A percentile compares a stretch with the other conserved stretches of the same genome.
Conservation (phyloP, 2,113 vertebrate species). For the Phalacrocorax pelagicus region DNA sequence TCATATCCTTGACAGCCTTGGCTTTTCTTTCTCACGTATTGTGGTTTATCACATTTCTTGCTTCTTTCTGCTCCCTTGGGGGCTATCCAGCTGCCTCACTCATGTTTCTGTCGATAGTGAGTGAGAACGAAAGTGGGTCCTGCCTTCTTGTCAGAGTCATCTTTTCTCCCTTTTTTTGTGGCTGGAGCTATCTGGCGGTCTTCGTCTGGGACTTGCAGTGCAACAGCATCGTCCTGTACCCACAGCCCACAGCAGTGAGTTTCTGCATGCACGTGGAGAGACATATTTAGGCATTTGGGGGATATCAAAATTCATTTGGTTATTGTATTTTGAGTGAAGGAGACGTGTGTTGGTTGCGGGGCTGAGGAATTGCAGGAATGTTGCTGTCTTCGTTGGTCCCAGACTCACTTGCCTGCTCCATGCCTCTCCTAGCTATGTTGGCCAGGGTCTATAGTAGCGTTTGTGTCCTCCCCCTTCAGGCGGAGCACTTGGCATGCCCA, state of each 20-base stretch:
- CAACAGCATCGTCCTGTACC: fast-evolving
- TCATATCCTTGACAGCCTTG: background rate
- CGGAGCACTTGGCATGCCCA: background rate
- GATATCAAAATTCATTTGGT: background rate
- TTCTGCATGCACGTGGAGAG: background rate
- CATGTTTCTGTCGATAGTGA: background rate
- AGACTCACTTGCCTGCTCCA: fast-evolving
- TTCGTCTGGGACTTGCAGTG: fast-evolving
- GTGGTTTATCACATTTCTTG: background rate
- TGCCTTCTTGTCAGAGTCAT: background rate
- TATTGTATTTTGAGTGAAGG: background rate
- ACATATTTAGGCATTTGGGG: background rate
- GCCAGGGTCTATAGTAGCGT: background rate
- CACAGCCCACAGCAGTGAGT: background rate
- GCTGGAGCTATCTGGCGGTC: background rate
- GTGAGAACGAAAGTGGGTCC: background rate
- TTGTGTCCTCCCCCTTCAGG: background rate
- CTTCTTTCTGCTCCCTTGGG: background rate
- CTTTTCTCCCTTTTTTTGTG: background rate
- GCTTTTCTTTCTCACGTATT: background rate
- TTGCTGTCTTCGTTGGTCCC: background rate
- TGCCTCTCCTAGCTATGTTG: background rate
- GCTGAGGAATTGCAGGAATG: background rate
- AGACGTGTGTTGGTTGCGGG: background rate
- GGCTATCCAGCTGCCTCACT: background rate